phyloP scores from a whole-genome alignment of 2,888 invertebrate species.

The Aleiodes alternator region DNA sequence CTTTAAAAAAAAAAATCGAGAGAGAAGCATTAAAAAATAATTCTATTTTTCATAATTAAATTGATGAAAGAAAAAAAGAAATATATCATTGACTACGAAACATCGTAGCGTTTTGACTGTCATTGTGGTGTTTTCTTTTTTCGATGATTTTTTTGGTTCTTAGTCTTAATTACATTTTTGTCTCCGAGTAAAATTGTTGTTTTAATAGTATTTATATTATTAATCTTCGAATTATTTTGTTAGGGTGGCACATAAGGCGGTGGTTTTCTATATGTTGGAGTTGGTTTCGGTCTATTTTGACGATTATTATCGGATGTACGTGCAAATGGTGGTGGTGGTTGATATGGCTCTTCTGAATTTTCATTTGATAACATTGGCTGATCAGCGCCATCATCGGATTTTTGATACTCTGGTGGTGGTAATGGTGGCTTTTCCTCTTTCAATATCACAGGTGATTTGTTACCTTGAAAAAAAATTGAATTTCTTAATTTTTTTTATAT shows the following conservation, averaged over 20 bases:
- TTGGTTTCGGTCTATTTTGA: slow-evolving; percentile 87
- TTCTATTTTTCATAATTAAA: neutral
- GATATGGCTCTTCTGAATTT: slow-evolving; percentile 85
- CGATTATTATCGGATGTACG: slow-evolving; percentile 84
- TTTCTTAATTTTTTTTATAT: neutral
- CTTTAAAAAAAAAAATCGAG: neutral
- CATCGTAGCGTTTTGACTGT: slow-evolving; percentile 6
- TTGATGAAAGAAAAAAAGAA: slow-evolving; percentile 1
- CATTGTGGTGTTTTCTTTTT: slow-evolving; percentile 47
- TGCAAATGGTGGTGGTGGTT: slow-evolving; percentile 92
- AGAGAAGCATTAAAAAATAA: neutral
- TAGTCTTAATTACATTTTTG: slow-evolving; percentile 69
- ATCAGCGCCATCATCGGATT: slow-evolving; percentile 76
- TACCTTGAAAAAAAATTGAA: slow-evolving; percentile 73
- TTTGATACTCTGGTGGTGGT: slow-evolving; percentile 87
- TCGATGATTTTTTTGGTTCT: slow-evolving; percentile 64
- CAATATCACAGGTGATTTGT: slow-evolving; percentile 94
- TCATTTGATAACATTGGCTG: slow-evolving; percentile 73
- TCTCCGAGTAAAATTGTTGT: slow-evolving; percentile 73
- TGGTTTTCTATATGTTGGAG: slow-evolving; percentile 95
- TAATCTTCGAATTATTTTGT: slow-evolving; percentile 72
- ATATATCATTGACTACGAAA: slow-evolving; percentile 12
- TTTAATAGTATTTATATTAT: slow-evolving; percentile 53
- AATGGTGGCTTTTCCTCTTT: slow-evolving; percentile 96
- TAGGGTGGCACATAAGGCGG: slow-evolving; percentile 99